Base-by-base conservation (phyloP, 2,888 invertebrate genomes). In the Marronus borbonicus region DNA sequence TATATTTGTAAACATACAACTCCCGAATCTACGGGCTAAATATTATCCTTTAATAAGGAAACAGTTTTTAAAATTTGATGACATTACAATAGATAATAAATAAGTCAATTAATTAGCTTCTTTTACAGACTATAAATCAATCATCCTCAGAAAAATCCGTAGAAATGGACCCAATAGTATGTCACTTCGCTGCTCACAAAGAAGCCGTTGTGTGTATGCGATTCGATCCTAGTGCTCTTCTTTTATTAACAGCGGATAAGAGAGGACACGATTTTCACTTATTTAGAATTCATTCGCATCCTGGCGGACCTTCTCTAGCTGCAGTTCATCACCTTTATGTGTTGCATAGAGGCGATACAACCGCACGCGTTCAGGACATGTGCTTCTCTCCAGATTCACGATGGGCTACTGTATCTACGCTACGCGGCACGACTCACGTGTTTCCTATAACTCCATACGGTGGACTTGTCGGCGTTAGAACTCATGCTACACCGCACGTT, bases 391-490 rank as follows among this genome's bases (percentile, higher is more conserved):
- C 93, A 79, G 99, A 99, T 90, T 95, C 95, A 39, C 94, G 99
- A 76, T 99, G 99, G 99, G 94, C 97, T n/a, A 96, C 98, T 1
- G 93, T 99, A 4, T 97, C 97, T 58, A 98, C 99, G 0, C 92
- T 98, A 77, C 93, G 98, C 80, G 99, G 99, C 80, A 99, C 99
- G 0, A 98, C 98, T 44, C 99, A 99, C 89, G 95, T 99, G 81
- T 99, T 98, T 90, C 97, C 99, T 10, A 93, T 99, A 69, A 97
- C 97, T 17, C 97, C 99, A 20, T 99, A 99, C 88, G 98, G 98
- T 82, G 98, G 99, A 72, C 91, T 94, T 76, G 93, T 96, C 81
- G 96, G 95, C 78, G 94, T 97, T 76, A 92, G 99, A 81, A 99
- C 99, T 0, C 99, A 99, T 90, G 95, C 96, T n/a, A 95, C 96